Evolutionary conservation across 1,140 invertebrate genomes (phyloP), one percentile per base, ranked within the genome.

Genomic region (Neodiprion pinetum): DNA sequence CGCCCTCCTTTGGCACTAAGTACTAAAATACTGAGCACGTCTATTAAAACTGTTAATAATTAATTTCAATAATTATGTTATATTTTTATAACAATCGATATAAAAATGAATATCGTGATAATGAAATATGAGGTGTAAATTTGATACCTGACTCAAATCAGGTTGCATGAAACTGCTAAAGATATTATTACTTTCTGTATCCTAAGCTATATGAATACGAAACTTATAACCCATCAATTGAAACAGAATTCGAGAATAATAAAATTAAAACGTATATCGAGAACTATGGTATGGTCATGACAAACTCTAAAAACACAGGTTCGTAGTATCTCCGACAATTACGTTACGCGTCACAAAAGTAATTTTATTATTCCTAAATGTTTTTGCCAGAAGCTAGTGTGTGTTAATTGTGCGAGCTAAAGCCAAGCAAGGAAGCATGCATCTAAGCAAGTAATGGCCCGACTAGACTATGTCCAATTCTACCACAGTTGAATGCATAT

Each of bases 381-480:
- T 40, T 40, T 40, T 5, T 40, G 28, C 2, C 28, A 40, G 2
- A 40, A 40, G 28, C 28, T 40, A 40, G 23, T 21, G 17, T 65
- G 17, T 66, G 66, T 47, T 23, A 7, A 69, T 69, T 23, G 68
- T 28, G 68, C 11, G 21, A 23, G 69, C 73, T 8, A 40, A 40
- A 71, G 61, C 12, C 12, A 71, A 74, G 74, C 74, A 48, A 66
- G 69, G 21, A 73, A 76, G 72, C 69, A 76, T 74, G 72, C 72
- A 70, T 68, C n/a, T 68, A 72, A 75, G 75, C 72, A 48, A 68
- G 28, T 74, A 68, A 70, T 68, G 4, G 23, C 17, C 48, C 12
- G 14, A 65, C 48, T 70, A 73, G 11, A 28, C 4, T 73, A 48
- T 40, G 10, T 48, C 69, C 21, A 71, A 67, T 50, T 71, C 48